phyloP scores from a whole-genome alignment of 1,140 invertebrate species.

The Oreohelix idahoensis region DNA sequence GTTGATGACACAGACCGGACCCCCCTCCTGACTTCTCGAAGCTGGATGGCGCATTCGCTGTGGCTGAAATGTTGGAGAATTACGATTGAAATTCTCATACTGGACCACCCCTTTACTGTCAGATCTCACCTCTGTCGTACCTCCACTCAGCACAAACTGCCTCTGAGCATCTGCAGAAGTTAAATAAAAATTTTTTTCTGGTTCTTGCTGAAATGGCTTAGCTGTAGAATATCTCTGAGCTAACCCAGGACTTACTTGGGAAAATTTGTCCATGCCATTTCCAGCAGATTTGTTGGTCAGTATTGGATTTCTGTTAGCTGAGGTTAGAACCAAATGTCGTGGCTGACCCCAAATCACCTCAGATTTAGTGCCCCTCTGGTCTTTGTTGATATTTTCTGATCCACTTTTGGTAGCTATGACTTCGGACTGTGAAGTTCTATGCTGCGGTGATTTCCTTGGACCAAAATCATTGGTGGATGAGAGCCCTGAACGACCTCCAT shows the following conservation, averaged over 20 bases:
- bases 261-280: not conserved
- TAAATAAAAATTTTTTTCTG: not conserved
- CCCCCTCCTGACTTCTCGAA: not conserved
- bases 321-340: not conserved
- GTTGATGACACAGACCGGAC: not conserved
- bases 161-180: not conserved
- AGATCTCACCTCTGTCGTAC: not conserved
- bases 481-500: not conserved
- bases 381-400: not conserved
- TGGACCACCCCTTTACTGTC: not conserved
- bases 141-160: not conserved
- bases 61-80: not conserved
- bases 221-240: not conserved
- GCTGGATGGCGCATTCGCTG: not conserved
- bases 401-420: not conserved
- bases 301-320: not conserved
- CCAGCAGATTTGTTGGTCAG: not conserved
- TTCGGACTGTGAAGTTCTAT: not conserved
- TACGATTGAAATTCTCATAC: not conserved
- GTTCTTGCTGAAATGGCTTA: not conserved
- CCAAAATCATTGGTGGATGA: not conserved
- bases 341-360: not conserved
- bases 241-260: not conserved
- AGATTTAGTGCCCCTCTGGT: not conserved
- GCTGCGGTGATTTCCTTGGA: not conserved